Evolutionary conservation across 2,888 invertebrate species (phyloP).

Genomic region (Panzeria rudis): DNA sequence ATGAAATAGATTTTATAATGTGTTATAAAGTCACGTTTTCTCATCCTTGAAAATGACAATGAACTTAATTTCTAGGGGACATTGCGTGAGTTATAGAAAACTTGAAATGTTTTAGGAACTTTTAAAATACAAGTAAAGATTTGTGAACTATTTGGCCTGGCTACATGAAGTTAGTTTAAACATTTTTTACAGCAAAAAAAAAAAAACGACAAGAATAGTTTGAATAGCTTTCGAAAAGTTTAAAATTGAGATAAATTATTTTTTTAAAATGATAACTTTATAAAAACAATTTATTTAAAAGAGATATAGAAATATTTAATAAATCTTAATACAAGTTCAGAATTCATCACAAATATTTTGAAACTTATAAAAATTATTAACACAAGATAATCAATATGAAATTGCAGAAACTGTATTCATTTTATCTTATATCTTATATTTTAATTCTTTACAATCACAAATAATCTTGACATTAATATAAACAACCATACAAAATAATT

Average conservation of each 20-base stretch:
- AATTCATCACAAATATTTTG: background rate
- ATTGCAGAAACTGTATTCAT: background rate
- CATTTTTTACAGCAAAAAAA: background rate
- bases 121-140: constrained; percentile 21
- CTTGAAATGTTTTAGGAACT: constrained; percentile 14
- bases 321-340: too few species aligned
- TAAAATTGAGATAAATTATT: background rate
- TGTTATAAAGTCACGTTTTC: constrained; percentile 56
- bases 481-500: background rate
- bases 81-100: background rate
- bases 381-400: background rate
- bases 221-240: background rate
- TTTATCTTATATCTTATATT: background rate
- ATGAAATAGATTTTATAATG: constrained; percentile 6
- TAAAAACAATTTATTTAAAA: background rate
- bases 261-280: background rate
- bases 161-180: background rate
- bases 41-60: constrained; percentile 45
- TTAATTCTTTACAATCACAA: background rate
- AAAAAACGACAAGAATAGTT: too few species aligned
- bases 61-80: constrained; percentile 49
- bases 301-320: background rate
- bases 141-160: background rate
- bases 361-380: background rate
- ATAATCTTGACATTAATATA: background rate